Evolutionary conservation across 1,140 invertebrate genomes (phyloP).

Genomic region (Agraylea sexmaculata): DNA sequence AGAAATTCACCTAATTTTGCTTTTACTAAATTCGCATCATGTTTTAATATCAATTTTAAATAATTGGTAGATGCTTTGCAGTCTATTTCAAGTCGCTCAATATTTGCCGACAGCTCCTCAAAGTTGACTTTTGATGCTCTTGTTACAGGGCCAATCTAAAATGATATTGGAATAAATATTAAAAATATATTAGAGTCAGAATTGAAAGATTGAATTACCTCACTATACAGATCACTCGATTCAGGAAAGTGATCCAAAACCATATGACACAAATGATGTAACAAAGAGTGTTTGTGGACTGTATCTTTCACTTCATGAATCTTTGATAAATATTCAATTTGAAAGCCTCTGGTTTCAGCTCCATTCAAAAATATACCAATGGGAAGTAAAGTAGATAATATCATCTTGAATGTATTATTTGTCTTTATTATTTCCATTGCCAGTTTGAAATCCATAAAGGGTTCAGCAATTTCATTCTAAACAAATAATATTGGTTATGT

Average conservation of each 20-base stretch:
- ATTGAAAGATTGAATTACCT: no score
- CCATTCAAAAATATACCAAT: constrained; percentile 98
- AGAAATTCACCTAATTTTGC: constrained; percentile 93
- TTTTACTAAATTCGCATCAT: constrained; percentile 84
- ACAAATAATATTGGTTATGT: constrained; percentile 8
- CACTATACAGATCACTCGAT: constrained; percentile 91
- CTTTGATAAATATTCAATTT: constrained; percentile 94
- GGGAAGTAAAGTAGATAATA: constrained; percentile 84
- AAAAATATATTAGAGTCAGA: no score
- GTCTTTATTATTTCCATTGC: constrained; percentile 81
- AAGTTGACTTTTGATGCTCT: constrained; percentile 90
- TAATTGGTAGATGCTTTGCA: constrained; percentile 98
- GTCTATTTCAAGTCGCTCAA: constrained; percentile 82
- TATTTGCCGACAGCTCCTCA: constrained; percentile 74
- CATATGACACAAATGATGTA: constrained; percentile 95
- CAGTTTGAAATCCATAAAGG: constrained; percentile 95
- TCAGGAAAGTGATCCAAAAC: constrained; percentile 94
- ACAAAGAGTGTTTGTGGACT: constrained; percentile 93
- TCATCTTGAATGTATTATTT: constrained; percentile 91
- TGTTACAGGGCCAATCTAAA: constrained; percentile 78
- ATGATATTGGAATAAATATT: constrained; percentile 21
- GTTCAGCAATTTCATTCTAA: constrained; percentile 91
- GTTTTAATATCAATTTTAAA: constrained; percentile 89
- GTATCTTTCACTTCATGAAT: constrained; percentile 99
- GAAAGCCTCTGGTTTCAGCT: constrained; percentile 90